phyloP scores from a whole-genome alignment of 2,888 invertebrate genomes.

The Kryphioiulus occultus region DNA sequence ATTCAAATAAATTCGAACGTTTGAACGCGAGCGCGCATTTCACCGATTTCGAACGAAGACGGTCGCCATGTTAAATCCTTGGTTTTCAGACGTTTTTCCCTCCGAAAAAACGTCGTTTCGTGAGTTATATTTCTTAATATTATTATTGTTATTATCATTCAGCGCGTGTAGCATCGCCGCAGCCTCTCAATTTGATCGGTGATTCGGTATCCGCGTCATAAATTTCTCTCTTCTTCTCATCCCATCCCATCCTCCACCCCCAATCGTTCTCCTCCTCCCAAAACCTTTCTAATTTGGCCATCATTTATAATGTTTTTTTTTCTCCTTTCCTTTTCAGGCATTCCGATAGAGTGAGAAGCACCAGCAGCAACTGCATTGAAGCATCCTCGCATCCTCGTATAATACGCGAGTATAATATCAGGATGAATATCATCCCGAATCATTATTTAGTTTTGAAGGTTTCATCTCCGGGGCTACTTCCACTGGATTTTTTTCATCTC shows the following conservation, averaged over 20 bases:
- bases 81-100: background rate
- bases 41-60: too few relatives aligned
- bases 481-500: background rate
- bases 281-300: slow-evolving; percentile 17
- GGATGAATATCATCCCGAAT: slow-evolving; percentile 9
- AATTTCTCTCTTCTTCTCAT: background rate
- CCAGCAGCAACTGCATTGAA: background rate
- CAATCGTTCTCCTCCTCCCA: background rate
- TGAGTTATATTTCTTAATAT: background rate
- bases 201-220: background rate
- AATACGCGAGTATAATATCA: background rate
- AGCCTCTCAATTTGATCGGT: background rate
- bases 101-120: background rate
- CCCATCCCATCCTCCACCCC: background rate
- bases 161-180: background rate
- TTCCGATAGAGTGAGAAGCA: background rate
- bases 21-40: too few relatives aligned
- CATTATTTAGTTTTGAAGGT: slow-evolving; percentile 35
- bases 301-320: background rate
- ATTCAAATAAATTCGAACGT: too few relatives aligned
- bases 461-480: slow-evolving; percentile 29
- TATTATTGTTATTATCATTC: slow-evolving; percentile 9
- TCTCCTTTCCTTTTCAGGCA: background rate
- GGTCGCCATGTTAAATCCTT: background rate
- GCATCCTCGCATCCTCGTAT: background rate